These are phyloP conservation scores for Agrochola lychnidis DNA, from an alignment of 2,888 invertebrate genomes.

Conservation along the genomic window DNA sequence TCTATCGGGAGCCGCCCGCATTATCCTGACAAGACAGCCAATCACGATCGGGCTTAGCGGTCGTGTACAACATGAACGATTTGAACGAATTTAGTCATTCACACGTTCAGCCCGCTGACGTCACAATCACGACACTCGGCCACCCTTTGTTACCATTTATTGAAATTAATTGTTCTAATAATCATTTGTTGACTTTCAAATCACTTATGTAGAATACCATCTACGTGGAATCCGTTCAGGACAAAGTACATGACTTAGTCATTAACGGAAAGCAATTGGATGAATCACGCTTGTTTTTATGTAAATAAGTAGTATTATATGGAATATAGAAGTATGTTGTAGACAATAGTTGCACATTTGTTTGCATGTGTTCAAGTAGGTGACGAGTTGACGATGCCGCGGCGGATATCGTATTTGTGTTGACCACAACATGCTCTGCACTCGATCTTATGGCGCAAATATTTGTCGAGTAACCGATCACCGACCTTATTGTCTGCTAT, in stretches of 20 bases:
- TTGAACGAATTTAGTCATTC: conserved; percentile 80
- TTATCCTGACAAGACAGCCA: conserved; percentile 82
- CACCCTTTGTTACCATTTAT: conserved; percentile 56
- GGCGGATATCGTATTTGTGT: conserved; percentile 79
- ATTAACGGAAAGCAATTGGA: conserved; percentile 47
- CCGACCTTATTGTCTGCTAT: conserved; percentile 81
- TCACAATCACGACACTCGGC: conserved; percentile 46
- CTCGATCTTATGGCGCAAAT: conserved; percentile 82
- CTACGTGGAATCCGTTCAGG: conserved; percentile 44
- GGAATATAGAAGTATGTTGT: conserved; percentile 12
- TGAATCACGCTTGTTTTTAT: conserved; percentile 58
- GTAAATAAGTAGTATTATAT: conserved; percentile 40
- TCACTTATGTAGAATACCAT: conserved; percentile 52
- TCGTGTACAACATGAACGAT: conserved; percentile 76
- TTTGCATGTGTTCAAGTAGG: conserved; percentile 49
- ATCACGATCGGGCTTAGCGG: conserved; percentile 80
- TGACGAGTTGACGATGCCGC: conserved; percentile 58
- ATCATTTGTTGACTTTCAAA: conserved; percentile 64
- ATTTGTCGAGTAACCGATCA: conserved; percentile 84
- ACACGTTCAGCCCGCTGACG: conserved; percentile 58
- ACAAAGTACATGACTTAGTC: conserved; percentile 44
- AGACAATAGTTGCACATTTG: conserved; percentile 55
- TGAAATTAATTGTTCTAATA: conserved; percentile 58
- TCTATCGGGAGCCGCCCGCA: conserved; percentile 84
- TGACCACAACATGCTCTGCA: conserved; percentile 78